Conservation (phyloP, 2,888 invertebrate genomes). For the Neoaliturus tenellus region DNA sequence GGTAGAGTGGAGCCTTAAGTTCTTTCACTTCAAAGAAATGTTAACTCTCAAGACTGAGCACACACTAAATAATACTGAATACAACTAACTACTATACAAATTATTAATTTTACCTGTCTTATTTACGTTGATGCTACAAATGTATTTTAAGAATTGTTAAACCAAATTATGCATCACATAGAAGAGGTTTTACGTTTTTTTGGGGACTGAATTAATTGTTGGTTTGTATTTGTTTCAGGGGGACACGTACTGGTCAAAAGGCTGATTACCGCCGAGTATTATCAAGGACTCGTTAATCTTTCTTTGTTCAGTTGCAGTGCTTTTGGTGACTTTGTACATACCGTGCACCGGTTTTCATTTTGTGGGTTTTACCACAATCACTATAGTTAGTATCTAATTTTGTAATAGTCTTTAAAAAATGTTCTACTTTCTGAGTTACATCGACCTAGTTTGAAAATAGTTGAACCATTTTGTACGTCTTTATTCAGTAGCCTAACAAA, state of each 20-base stretch:
- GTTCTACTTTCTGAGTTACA: not conserved
- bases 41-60: too few relatives aligned
- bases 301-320: conserved; percentile 24
- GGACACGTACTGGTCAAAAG: conserved; percentile 22
- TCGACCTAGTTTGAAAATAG: not conserved
- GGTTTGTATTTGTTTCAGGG: conserved; percentile 17
- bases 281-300: conserved; percentile 19
- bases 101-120: too few relatives aligned
- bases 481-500: not conserved
- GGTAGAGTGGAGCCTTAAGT: too few relatives aligned
- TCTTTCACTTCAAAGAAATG: too few relatives aligned
- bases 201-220: too few relatives aligned
- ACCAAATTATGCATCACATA: too few relatives aligned
- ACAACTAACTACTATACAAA: too few relatives aligned
- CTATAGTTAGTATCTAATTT: not conserved
- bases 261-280: conserved; percentile 47
- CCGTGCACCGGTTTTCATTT: conserved; percentile 43
- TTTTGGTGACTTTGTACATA: conserved; percentile 19
- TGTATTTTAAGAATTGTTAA: too few relatives aligned
- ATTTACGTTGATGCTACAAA: too few relatives aligned
- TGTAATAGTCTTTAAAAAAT: not conserved
- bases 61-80: too few relatives aligned
- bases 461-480: not conserved
- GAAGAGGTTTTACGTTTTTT: too few relatives aligned
- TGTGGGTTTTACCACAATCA: conserved; percentile 49